Percentiles rank a stretch among this genome's conserved stretches.
Evolutionary conservation across 2,113 vertebrate genomes (phyloP).

Genomic region (Gymnarchus niloticus): DNA sequence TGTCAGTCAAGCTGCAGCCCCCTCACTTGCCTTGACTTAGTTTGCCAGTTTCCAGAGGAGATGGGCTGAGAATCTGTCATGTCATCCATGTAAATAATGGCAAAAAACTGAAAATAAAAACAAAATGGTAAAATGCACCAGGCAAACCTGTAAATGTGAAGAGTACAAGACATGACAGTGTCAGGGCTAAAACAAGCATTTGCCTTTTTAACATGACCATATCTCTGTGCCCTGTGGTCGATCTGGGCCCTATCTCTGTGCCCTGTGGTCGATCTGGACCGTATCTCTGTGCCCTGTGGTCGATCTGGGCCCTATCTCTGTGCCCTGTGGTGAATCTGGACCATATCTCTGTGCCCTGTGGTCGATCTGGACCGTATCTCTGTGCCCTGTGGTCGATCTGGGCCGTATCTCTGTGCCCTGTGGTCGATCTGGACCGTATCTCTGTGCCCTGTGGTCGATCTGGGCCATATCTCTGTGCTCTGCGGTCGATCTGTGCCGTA

Average conservation of each 20-base stretch:
- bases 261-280: no score
- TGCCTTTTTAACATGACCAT: background rate
- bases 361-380: no score
- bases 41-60: conserved; percentile 6
- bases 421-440: background rate
- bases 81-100: background rate
- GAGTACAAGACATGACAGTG: background rate
- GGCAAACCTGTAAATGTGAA: background rate
- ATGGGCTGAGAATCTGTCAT: conserved; percentile 3
- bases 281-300: background rate
- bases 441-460: no score
- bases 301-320: no score
- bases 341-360: background rate
- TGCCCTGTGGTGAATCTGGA: no score
- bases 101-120: no score
- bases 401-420: background rate
- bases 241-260: no score
- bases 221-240: background rate
- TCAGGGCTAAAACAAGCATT: background rate
- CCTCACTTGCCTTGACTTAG: background rate
- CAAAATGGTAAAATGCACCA: background rate
- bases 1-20: background rate
- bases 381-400: no score
- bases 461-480: background rate
- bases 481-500: background rate